Evolutionary conservation across 2,888 invertebrate genomes (phyloP).

Genomic region (Caenorhabditis zanzibari): DNA sequence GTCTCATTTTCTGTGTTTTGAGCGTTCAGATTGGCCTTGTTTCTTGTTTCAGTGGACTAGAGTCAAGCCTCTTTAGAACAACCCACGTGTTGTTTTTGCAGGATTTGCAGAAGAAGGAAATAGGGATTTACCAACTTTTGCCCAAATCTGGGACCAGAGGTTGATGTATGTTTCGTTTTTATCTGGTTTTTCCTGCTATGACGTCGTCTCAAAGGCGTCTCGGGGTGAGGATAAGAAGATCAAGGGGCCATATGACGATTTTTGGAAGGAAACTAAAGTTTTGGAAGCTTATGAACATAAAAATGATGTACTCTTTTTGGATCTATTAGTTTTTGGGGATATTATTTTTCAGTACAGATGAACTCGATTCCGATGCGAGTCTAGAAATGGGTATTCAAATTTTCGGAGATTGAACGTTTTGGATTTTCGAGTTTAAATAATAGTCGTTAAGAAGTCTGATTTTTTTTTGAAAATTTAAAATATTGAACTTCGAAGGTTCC

Average conservation of each 20-base stretch:
- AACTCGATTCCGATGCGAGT: too few species aligned
- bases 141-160: neutral
- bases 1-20: slow-evolving; percentile 2
- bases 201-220: neutral
- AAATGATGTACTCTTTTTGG: neutral
- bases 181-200: slow-evolving; percentile 11
- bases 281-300: neutral
- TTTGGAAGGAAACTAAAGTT: neutral
- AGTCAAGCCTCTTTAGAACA: neutral
- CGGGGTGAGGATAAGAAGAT: neutral
- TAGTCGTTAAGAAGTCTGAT: too few species aligned
- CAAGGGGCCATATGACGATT: neutral
- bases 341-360: too few species aligned
- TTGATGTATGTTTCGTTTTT: slow-evolving; percentile 11
- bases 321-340: neutral
- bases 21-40: neutral
- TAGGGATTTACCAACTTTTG: slow-evolving; percentile 12
- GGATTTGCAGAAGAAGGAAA: slow-evolving; percentile 5
- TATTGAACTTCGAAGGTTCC: too few species aligned
- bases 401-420: too few species aligned
- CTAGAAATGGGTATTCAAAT: too few species aligned
- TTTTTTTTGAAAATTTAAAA: too few species aligned
- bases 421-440: too few species aligned
- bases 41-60: neutral
- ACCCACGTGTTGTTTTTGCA: slow-evolving; percentile 1